These are phyloP conservation scores for Edolisoma coerulescens DNA, from an alignment of 2,113 vertebrate species.

Conservation along the genomic window DNA sequence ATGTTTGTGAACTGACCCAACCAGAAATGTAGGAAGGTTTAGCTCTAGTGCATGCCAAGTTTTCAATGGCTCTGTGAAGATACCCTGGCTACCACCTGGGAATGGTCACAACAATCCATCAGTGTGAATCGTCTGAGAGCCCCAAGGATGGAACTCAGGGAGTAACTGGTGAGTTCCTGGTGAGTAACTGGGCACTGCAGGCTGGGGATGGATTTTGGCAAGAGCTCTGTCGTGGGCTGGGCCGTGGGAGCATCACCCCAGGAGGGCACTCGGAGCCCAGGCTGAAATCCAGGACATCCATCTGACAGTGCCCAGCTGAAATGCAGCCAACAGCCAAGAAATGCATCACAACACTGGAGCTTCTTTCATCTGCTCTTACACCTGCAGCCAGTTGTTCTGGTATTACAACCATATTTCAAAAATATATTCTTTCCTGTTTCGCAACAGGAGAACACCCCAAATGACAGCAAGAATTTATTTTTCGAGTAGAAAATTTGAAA, in stretches of 20 bases:
- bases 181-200: background rate
- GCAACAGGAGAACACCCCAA: background rate
- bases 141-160: background rate
- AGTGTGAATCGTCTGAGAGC: background rate
- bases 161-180: background rate
- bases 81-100: background rate
- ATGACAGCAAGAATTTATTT: background rate
- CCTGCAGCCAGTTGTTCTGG: background rate
- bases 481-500: background rate
- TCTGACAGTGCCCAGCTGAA: background rate
- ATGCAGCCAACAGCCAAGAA: background rate
- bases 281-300: background rate
- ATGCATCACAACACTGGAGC: background rate
- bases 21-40: background rate
- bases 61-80: background rate
- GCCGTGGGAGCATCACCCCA: background rate
- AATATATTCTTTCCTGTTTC: rapidly evolving
- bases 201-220: background rate
- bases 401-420: background rate
- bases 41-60: background rate
- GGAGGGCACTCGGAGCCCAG: background rate
- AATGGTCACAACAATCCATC: background rate
- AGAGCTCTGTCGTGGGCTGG: background rate
- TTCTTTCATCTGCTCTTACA: background rate
- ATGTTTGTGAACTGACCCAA: background rate